Conservation (phyloP, 2,113 vertebrate species). For the Lepus americanus region DNA sequence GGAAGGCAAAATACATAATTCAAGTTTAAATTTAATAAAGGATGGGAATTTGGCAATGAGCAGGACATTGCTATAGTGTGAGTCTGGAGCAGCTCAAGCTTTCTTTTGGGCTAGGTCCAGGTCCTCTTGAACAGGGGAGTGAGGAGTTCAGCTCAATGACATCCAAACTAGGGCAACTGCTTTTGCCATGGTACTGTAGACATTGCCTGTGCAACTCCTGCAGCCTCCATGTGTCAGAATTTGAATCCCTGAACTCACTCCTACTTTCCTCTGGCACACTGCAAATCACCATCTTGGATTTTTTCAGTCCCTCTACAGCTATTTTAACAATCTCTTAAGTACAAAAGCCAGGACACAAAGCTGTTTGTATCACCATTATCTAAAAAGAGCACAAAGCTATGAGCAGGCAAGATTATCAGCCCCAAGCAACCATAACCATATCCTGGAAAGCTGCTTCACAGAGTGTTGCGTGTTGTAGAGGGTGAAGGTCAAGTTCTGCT, state of each 20-base stretch:
- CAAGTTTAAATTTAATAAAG: slow-evolving; percentile 52
- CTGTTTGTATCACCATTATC: background rate
- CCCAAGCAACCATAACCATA: background rate
- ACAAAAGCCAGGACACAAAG: background rate
- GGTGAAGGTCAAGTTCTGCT: background rate
- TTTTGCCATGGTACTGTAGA: fast-evolving
- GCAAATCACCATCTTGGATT: background rate
- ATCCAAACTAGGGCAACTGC: background rate
- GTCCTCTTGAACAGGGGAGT: background rate
- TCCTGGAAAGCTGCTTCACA: background rate
- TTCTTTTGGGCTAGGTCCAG: background rate
- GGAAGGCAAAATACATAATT: slow-evolving; percentile 59
- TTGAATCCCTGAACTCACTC: background rate
- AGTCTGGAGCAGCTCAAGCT: background rate
- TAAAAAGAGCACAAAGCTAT: background rate
- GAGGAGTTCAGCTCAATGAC: background rate
- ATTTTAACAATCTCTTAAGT: background rate
- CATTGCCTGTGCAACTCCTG: background rate
- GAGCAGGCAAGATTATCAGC: background rate
- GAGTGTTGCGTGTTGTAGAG: background rate
- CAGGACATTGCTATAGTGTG: background rate
- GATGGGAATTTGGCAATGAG: slow-evolving; percentile 8
- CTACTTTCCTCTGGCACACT: background rate
- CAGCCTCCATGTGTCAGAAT: background rate
- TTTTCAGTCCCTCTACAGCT: background rate